A percentile compares a stretch with the other conserved stretches of the same genome.
phyloP scores from a whole-genome alignment of 2,797 vertebrate species.

The Poeciliopsis paucimaculata region DNA sequence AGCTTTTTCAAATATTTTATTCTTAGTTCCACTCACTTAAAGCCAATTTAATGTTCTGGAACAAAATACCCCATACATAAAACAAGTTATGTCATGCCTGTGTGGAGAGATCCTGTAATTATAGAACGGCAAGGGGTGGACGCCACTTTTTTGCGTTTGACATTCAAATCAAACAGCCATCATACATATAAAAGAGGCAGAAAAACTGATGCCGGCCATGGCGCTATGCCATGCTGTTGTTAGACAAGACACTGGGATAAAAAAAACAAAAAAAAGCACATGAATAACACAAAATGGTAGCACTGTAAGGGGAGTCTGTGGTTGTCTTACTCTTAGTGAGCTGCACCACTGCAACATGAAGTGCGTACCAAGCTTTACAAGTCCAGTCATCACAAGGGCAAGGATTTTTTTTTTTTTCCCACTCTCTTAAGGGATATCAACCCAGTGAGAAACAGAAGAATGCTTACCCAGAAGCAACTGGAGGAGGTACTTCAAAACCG shows the following conservation, averaged over 20 bases:
- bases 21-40: slow-evolving; percentile 19
- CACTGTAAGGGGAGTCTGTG: background rate
- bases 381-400: slow-evolving; percentile 37
- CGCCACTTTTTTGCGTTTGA: background rate
- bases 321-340: background rate
- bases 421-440: slow-evolving; percentile 31
- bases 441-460: slow-evolving; percentile 43
- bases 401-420: background rate
- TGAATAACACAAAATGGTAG: background rate
- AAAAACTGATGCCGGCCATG: slow-evolving; percentile 1
- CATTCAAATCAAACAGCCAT: slow-evolving; percentile 12
- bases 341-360: background rate
- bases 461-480: slow-evolving; percentile 37
- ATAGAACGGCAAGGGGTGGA: slow-evolving; percentile 33
- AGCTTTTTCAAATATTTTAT: slow-evolving; percentile 10
- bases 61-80: slow-evolving; percentile 8
- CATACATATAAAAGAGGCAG: background rate
- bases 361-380: slow-evolving; percentile 15
- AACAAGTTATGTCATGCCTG: slow-evolving; percentile 20
- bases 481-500: slow-evolving; percentile 50
- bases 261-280: background rate
- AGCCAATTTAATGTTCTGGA: slow-evolving; percentile 18
- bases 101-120: slow-evolving; percentile 33
- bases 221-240: slow-evolving; percentile 8
- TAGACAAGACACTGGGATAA: background rate